phyloP scores from a whole-genome alignment of 2,888 invertebrate genomes.

The Miltochrista miniata region DNA sequence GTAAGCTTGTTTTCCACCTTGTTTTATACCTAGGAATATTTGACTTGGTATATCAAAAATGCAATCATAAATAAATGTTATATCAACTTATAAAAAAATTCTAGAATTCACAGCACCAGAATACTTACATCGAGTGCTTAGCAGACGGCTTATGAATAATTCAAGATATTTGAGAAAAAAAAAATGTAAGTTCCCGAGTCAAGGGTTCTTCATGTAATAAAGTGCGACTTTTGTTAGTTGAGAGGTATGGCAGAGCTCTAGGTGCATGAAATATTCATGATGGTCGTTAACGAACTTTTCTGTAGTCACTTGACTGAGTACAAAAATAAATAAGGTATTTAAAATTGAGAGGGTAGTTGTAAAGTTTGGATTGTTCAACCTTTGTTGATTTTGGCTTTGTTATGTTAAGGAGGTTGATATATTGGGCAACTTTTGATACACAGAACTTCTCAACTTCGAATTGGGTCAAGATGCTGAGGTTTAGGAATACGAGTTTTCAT shows the following conservation, averaged over 20 bases:
- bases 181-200: constrained; percentile 42
- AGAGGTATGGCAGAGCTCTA: constrained; percentile 29
- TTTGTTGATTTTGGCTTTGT: constrained; percentile 1
- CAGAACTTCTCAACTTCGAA: neutral
- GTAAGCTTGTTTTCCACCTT: too few relatives aligned
- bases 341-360: constrained; percentile 18
- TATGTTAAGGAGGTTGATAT: neutral
- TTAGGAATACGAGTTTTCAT: too few relatives aligned
- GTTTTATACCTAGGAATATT: too few relatives aligned
- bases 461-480: too few relatives aligned
- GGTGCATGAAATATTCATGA: constrained; percentile 49
- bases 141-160: constrained; percentile 45
- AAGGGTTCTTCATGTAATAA: constrained; percentile 47
- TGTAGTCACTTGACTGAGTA: constrained; percentile 34
- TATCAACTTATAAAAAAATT: too few relatives aligned
- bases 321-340: constrained; percentile 40
- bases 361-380: neutral
- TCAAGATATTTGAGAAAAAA: constrained; percentile 41
- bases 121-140: constrained; percentile 39
- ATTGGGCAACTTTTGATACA: neutral
- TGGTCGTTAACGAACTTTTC: constrained; percentile 44
- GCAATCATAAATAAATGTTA: too few relatives aligned
- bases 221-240: constrained; percentile 33
- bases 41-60: too few relatives aligned
- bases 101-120: too few relatives aligned